These are phyloP conservation scores for Momotus momota DNA, from an alignment of 2,797 vertebrate genomes.

Conservation along the genomic window DNA sequence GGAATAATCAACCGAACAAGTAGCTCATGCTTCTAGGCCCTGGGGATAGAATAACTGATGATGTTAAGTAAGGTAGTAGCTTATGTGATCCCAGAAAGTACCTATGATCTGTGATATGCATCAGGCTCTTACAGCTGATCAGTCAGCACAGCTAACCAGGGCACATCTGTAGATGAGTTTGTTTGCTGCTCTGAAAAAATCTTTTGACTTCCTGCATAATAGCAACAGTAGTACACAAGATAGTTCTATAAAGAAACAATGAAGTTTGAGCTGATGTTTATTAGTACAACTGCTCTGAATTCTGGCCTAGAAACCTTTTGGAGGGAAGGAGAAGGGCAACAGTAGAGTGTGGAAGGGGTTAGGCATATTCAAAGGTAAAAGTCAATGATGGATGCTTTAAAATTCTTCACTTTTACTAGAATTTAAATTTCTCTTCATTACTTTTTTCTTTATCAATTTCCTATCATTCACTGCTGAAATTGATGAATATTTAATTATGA, in stretches of 20 bases:
- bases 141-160: background rate
- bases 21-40: background rate
- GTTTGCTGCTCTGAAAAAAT: background rate
- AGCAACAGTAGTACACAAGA: background rate
- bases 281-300: background rate
- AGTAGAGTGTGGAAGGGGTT: background rate
- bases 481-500: background rate
- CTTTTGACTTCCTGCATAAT: background rate
- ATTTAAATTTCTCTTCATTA: background rate
- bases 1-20: background rate
- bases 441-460: background rate
- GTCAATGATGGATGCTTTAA: background rate
- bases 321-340: background rate
- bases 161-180: background rate
- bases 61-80: background rate
- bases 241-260: background rate
- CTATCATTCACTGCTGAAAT: background rate
- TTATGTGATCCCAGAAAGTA: background rate
- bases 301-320: background rate
- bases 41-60: background rate
- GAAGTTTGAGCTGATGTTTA: background rate
- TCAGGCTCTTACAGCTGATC: background rate
- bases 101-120: too few species aligned
- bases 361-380: background rate
- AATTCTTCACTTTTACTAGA: background rate